Evolutionary conservation across 2,797 vertebrate genomes (phyloP), one percentile per base, ranked within the genome.

Genomic region (Catostomus latipinnis): DNA sequence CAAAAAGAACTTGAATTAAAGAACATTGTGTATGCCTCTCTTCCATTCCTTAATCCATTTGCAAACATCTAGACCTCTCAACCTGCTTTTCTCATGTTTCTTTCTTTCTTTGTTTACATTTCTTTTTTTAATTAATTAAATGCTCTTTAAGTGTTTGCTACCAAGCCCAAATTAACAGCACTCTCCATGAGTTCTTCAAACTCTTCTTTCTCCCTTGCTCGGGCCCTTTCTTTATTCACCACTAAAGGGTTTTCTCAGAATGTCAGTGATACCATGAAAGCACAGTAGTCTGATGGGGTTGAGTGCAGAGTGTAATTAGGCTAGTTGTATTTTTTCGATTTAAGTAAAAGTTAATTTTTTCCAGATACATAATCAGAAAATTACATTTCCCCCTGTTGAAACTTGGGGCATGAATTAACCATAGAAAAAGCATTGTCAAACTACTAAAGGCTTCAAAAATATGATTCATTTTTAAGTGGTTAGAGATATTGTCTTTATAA

Each of bases 251-350:
- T 81, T 77, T 62, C 69, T 58, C 52, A 46, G 70, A 65, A 52
- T 54, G 71, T 66, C 49, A 70, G 62, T 46, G 62, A 82, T 87
- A 76, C 84, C 75, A 78, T 80, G 79, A 78, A 81, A 72, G 68
- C 16, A 7, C 80, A 57, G 22, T 65, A 79, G 78, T 66, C 67
- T 76, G 71, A 81, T 74, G 62, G 78, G 80, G 14, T 53, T 63
- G 10, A 62, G 22, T 61, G 67, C 34, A 71, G 14, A 69, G 54
- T 65, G 43, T 8, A 54, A 53, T 71, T 48, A 18, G 14, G 14
- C 50, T 65, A 65, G 43, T 46, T 65, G 45, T 12, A 54, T 8
- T 34, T 65, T 18, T 57, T 46, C 5, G 6, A 54, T 14, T 63
- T 63, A 45, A 56, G 52, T 53, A 43, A n/a, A 9, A 48, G 62